phyloP scores from a whole-genome alignment of 2,888 invertebrate species.

The Tenthredo amoena region DNA sequence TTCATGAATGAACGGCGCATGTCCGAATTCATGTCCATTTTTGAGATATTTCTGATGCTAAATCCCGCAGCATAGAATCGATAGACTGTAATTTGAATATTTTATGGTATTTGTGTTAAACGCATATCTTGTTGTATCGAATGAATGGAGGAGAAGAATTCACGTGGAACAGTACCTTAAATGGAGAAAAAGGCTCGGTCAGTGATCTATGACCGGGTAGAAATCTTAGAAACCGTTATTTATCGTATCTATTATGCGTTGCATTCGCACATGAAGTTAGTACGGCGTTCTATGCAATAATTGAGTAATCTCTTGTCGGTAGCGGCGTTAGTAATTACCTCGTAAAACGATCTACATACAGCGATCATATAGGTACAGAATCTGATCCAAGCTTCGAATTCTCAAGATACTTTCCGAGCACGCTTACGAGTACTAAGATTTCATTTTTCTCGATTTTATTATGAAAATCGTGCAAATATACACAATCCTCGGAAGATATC shows the following conservation, averaged over 20 bases:
- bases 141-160: background rate
- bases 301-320: conserved; percentile 31
- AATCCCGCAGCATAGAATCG: background rate
- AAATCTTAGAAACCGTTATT: conserved; percentile 39
- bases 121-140: background rate
- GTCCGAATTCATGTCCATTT: background rate
- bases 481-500: background rate
- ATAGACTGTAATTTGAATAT: background rate
- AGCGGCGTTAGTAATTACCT: conserved; percentile 14
- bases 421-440: background rate
- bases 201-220: conserved; percentile 12
- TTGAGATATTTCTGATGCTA: background rate
- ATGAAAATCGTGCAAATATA: background rate
- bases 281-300: conserved; percentile 5
- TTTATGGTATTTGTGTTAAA: background rate
- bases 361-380: background rate
- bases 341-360: conserved; percentile 18
- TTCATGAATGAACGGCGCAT: background rate
- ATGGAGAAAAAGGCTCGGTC: conserved; percentile 23
- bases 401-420: background rate
- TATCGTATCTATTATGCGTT: conserved; percentile 12
- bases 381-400: background rate
- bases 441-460: background rate
- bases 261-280: conserved; percentile 20
- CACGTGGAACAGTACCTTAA: background rate